Evolutionary conservation across 2,797 vertebrate genomes (phyloP), one percentile per base, ranked within the genome.

Genomic region (Scarus forsteni): DNA sequence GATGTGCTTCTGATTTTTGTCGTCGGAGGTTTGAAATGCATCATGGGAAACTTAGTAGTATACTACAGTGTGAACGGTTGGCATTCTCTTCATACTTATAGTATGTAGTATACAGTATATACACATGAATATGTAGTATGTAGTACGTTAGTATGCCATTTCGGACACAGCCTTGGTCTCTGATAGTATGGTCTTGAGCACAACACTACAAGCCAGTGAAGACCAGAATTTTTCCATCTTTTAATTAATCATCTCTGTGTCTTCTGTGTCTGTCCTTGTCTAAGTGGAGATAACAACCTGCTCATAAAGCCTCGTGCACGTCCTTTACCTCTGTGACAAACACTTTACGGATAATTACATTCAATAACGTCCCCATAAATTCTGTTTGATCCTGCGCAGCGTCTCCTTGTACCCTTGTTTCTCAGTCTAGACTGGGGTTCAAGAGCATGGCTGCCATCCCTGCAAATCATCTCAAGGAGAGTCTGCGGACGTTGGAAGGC

Each of bases 401-500:
- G 1, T 2, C 45, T 48, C 15, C 45, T 48, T 48, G 42, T 88
- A 85, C 75, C 86, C 88, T 90, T 88, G 80, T 67, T 3, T 51
- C 13, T 44, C 15, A 3, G 84, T 91, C 87, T 90, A 83, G 85
- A 90, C 81, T 42, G 81, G 51, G 27, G 85, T 91, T 93, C 90
- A 92, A 88, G 89, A 91, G 78, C 91, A 64, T 54, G 81, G 77
- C 73, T 45, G 42, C 65, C 76, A 59, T 39, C 48, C 57, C 73
- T 50, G 66, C 91, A 92, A 92, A 93, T 93, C 91, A 91, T 86
- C 81, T 80, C 83, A 90, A 92, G 89, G 88, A 83, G 87, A 90
- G 60, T 40, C 27, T 54, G 59, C 64, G 53, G 87, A 89, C 80
- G 66, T 83, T 62, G 75, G 80, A 80, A 84, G 83, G 71, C 89